Conservation (phyloP, 2,113 vertebrate species). For the Anoplopoma fimbria region DNA sequence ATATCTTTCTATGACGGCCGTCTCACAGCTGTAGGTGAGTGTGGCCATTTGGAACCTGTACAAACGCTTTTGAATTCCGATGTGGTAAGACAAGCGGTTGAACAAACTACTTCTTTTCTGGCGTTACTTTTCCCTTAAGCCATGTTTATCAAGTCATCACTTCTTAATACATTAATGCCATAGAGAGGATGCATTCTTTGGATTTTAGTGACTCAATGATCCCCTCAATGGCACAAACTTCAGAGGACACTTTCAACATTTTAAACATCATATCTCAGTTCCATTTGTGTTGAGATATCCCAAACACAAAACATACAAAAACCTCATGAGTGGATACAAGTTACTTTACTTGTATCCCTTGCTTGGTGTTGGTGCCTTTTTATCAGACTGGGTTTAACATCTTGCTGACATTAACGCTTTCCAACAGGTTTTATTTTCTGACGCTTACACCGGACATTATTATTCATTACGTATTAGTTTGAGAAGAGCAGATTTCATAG, state of each 20-base stretch:
- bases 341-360: background rate
- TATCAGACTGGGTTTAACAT: background rate
- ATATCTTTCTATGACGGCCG: background rate
- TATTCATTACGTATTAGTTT: background rate
- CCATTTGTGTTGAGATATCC: background rate
- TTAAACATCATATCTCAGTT: conserved; percentile 1
- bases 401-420: background rate
- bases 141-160: background rate
- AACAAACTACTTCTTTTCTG: background rate
- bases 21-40: background rate
- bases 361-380: background rate
- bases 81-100: background rate
- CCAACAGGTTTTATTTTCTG: background rate
- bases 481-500: background rate
- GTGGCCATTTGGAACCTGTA: background rate
- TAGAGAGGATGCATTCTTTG: background rate
- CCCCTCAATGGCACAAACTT: background rate
- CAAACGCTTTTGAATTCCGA: background rate
- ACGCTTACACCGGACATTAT: background rate
- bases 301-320: background rate
- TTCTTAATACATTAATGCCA: background rate
- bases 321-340: background rate
- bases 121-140: background rate
- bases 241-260: background rate
- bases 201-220: background rate